Percentiles rank a stretch among this genome's conserved stretches.
Evolutionary conservation across 2,113 vertebrate genomes (phyloP).

Genomic region (Hydropotes inermis): DNA sequence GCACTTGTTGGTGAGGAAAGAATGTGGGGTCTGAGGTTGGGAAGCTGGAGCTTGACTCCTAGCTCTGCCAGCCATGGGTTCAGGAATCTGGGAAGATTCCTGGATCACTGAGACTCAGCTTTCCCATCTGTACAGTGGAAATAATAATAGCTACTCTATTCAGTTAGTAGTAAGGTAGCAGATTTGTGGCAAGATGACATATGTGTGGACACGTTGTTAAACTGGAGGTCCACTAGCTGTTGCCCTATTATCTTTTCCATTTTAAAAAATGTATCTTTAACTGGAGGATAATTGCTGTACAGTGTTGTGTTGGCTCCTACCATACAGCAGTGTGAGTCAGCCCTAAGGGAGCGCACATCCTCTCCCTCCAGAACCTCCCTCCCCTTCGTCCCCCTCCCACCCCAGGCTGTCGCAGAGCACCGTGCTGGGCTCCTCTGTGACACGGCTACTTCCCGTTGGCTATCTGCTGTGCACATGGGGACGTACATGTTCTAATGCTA

Average conservation of each 20-base stretch:
- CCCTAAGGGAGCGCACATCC: neutral
- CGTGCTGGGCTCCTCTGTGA: rapidly evolving
- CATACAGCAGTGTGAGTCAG: neutral
- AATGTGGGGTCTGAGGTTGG: neutral
- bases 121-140: neutral
- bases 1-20: neutral
- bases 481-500: neutral
- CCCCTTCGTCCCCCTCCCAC: too few relatives aligned
- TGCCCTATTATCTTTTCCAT: neutral
- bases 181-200: neutral
- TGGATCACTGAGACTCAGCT: neutral
- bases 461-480: neutral
- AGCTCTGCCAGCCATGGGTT: neutral
- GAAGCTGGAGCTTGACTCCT: neutral
- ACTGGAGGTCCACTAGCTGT: neutral
- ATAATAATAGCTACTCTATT: neutral
- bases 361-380: neutral
- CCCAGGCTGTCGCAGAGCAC: neutral
- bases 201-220: neutral
- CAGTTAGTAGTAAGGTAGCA: neutral
- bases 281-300: neutral
- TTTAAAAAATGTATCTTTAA: neutral
- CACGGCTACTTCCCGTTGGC: neutral
- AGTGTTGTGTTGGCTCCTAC: neutral
- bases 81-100: neutral